Evolutionary conservation across 2,888 invertebrate species (phyloP).

Genomic region (Aleiodes alternator): DNA sequence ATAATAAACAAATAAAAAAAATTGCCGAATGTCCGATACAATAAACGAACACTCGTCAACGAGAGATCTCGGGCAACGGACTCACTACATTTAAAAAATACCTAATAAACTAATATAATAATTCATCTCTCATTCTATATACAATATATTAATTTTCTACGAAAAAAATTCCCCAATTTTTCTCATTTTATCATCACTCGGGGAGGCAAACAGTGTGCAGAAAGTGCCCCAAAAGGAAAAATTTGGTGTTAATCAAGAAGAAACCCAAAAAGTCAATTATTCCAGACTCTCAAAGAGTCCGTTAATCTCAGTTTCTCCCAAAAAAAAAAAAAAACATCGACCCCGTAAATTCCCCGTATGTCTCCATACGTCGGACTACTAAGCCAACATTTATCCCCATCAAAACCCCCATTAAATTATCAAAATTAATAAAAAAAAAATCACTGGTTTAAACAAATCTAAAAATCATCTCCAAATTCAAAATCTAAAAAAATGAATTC

Average conservation of each 20-base stretch:
- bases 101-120: conserved; percentile 49
- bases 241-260: conserved; percentile 20
- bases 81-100: conserved; percentile 44
- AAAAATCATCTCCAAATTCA: not conserved
- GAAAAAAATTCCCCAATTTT: not conserved
- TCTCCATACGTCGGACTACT: no score
- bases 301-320: no score
- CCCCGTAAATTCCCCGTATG: not conserved
- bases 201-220: conserved; percentile 29
- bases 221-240: not conserved
- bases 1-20: conserved; percentile 51
- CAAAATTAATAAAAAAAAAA: not conserved
- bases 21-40: conserved; percentile 42
- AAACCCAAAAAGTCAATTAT: not conserved
- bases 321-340: not conserved
- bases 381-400: not conserved
- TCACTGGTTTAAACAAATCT: conserved; percentile 12
- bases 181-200: conserved; percentile 50
- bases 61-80: conserved; percentile 49
- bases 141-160: conserved; percentile 56
- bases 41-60: conserved; percentile 36
- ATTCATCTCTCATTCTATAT: conserved; percentile 45
- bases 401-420: not conserved
- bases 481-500: conserved; percentile 54
- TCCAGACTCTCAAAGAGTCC: no score